Conservation (phyloP, 2,797 vertebrate species). For the Arnoldichthys spilopterus region DNA sequence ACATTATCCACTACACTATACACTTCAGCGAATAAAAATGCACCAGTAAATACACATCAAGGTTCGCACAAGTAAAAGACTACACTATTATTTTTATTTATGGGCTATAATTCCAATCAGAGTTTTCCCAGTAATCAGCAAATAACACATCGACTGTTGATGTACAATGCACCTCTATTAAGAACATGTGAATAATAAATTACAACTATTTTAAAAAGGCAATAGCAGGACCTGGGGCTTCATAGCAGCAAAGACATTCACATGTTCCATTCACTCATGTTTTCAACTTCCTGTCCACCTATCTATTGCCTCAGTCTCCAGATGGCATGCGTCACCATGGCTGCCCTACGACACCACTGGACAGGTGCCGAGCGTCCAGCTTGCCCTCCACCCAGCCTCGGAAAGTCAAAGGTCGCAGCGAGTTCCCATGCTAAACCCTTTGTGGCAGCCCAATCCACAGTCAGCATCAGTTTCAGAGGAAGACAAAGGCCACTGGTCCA, state of each 20-base stretch:
- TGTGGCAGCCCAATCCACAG: slow-evolving; percentile 76
- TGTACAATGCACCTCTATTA: no score
- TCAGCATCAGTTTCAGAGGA: slow-evolving; percentile 77
- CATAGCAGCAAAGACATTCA: not conserved
- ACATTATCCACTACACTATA: no score
- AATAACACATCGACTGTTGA: no score
- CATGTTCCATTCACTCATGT: not conserved
- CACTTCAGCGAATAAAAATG: no score
- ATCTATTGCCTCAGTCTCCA: slow-evolving; percentile 39
- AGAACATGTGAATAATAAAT: no score
- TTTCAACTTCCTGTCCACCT: slow-evolving; percentile 2
- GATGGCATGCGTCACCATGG: slow-evolving; percentile 70
- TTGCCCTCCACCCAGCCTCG: slow-evolving; percentile 60
- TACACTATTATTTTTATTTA: no score
- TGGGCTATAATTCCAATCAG: no score
- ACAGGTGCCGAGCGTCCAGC: slow-evolving; percentile 80
- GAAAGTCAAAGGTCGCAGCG: slow-evolving; percentile 78
- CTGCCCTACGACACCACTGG: slow-evolving; percentile 71
- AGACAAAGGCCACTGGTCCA: slow-evolving; percentile 78
- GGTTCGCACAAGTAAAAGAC: no score
- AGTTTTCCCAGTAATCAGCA: no score
- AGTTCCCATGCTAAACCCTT: slow-evolving; percentile 86
- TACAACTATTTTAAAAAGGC: no score
- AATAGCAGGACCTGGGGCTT: no score
- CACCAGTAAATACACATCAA: no score